phyloP scores from a whole-genome alignment of 2,797 vertebrate species.

The Mergus octosetaceus region DNA sequence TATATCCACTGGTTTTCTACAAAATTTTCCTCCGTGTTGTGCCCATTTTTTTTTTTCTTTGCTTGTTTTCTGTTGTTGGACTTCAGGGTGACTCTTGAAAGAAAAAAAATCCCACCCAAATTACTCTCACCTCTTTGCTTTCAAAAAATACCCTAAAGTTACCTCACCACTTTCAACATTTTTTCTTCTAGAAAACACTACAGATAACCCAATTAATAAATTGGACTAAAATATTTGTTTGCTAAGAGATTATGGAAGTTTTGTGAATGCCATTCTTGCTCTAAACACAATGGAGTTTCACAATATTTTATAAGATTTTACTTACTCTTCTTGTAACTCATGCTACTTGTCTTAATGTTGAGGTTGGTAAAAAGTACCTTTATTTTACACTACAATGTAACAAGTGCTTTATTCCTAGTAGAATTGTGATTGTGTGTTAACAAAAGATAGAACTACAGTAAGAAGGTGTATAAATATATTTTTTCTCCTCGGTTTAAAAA shows the following conservation, averaged over 20 bases:
- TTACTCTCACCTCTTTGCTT: neutral
- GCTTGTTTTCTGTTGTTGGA: neutral
- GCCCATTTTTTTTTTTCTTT: neutral
- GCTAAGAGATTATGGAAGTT: neutral
- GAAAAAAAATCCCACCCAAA: neutral
- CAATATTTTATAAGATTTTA: neutral
- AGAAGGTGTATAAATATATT: conserved; percentile 28
- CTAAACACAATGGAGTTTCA: neutral
- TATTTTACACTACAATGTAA: conserved; percentile 23
- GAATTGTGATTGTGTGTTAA: conserved; percentile 22
- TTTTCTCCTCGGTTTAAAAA: conserved; percentile 31
- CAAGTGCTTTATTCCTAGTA: conserved; percentile 53
- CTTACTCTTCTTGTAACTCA: neutral
- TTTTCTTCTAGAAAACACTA: neutral
- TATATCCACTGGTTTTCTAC: rapidly evolving
- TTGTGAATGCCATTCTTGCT: neutral
- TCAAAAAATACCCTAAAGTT: neutral
- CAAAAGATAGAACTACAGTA: conserved; percentile 9
- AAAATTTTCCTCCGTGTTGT: neutral
- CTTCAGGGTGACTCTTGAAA: neutral
- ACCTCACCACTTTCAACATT: neutral
- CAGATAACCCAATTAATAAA: neutral
- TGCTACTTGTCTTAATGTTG: conserved; percentile 1
- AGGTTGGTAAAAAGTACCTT: conserved; percentile 38
- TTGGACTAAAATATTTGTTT: neutral